Base-by-base conservation (phyloP, 2,113 vertebrate genomes). In the Gymnocephalus cernua region DNA sequence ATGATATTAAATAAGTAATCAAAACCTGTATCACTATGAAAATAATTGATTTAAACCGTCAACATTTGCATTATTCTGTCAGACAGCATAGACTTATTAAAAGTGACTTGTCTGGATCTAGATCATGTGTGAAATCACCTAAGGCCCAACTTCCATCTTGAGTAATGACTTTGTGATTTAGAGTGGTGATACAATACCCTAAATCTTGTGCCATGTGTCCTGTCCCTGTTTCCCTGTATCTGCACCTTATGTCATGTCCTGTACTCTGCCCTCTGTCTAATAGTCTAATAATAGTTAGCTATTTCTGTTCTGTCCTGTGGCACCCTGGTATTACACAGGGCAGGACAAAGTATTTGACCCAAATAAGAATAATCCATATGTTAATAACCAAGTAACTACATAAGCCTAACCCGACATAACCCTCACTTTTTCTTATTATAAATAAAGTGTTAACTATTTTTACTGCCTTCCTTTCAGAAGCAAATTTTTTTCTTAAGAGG, bases 231-330 rank as follows among this genome's bases (percentile, higher is more conserved):
- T 35, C 41, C 50, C 62, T 57, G 45, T 16, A 0, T 6, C 41
- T 32, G 27, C 57, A 35, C 10, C 19, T 35, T 7, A 19, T 61
- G 14, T 41, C 38, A 29, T 35, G 63, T 16, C 14, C 32, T 74
- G 54, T 53, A 63, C 38, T 50, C 51, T 25, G 44, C 27, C 61
- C 53, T 59, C 61, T 45, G 27, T 73, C 27, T 74, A 21, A 51
- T 67, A 29, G 56, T 58, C 25, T 29, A 18, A 58, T 58, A 18
- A 27, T 29, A 27, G 35, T 32, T 63, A 61, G 57, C 62, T 61
- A 8, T 54, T 14, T n/a, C 25, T 75, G 13, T 53, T 41, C 72
- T 62, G 58, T 35, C 48, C 66, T 76, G 32, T 70, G 48, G 15
- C 47, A 32, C 18, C 16, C 48, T 29, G n/a, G 65, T 71, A 68